Conservation (phyloP, 2,888 invertebrate genomes). For the Strigamia transsilvanica region DNA sequence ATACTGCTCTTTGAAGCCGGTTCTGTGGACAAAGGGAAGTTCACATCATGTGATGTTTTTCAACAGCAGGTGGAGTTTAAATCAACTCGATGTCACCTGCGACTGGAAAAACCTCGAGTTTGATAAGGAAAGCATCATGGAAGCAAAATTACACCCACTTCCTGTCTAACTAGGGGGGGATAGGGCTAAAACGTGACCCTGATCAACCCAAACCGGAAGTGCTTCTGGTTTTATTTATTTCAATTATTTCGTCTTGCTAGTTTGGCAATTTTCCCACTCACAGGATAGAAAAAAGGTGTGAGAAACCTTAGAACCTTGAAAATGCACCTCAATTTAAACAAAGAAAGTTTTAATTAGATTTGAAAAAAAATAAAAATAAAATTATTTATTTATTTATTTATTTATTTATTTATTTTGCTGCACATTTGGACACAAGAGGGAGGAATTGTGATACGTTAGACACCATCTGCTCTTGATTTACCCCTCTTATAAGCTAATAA, state of each 20-base stretch:
- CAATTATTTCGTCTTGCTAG: not conserved
- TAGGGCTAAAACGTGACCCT: not conserved
- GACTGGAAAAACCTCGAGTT: constrained; percentile 10
- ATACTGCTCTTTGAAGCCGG: constrained; percentile 40
- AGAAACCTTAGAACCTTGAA: constrained; percentile 37
- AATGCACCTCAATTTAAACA: constrained; percentile 1
- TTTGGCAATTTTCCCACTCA: not conserved
- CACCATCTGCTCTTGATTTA: constrained; percentile 48
- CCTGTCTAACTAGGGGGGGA: not conserved
- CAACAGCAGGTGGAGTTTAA: constrained; percentile 45
- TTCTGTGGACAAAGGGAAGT: constrained; percentile 33
- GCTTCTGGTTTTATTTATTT: not conserved
- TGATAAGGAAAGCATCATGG: constrained; percentile 40
- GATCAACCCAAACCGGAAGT: not conserved
- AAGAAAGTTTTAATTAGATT: constrained; percentile 3
- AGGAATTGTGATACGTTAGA: constrained; percentile 40
- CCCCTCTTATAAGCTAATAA: constrained; percentile 29
- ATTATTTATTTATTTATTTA: constrained; percentile 16
- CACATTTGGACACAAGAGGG: not conserved
- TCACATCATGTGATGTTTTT: constrained; percentile 43
- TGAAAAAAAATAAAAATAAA: not conserved
- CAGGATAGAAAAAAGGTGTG: not conserved
- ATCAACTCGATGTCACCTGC: constrained; percentile 41
- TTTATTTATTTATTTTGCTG: not conserved
- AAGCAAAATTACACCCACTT: constrained; percentile 40